Base-by-base conservation (phyloP, 2,113 vertebrate genomes). In the Labeo rohita region DNA sequence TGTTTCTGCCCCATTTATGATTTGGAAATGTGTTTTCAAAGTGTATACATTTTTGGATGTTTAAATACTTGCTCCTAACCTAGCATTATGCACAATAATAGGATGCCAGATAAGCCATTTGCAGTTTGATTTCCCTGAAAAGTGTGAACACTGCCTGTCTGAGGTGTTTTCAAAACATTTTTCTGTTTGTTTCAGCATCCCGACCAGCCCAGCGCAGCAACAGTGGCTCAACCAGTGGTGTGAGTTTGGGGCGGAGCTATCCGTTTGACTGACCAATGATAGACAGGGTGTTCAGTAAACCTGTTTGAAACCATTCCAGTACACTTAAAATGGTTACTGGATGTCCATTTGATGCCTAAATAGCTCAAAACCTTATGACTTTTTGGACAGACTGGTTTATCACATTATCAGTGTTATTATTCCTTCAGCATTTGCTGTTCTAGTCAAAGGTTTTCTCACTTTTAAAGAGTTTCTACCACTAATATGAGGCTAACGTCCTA, bases 401-500 rank as follows among this genome's bases (percentile, higher is more conserved):
- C 16, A 43, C 16, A 0, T 39, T 70, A 70, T 16, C 66, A 70
- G 2, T 70, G 66, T 9, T 43, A 72, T 16, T 8, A 10, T 72
- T 72, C 16, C 68, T 43, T 45, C 36, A 21, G 68, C 74, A 36
- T 50, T 28, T 54, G 23, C 6, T 76, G 7, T 34, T 77, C 7
- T 54, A 54, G 11, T 23, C 43, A 2, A 47, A 74, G 49, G 50
- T 18, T 6, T 54, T 36, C 74, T 72, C 66, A 72, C 23, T 65
- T 65, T 23, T 13, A 65, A 65, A 65, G 23, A 54, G 49, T 49
- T 34, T 28, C n/a, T 77, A 91, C 93, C 94, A 93, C 93, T 92
- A 86, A 91, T 90, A 89, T 83, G 90, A 90, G 81, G 92, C 91
- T 91, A 92, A 65, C 45, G 49, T 84, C 45, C 77, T 61, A 84